Evolutionary conservation across 2,888 invertebrate genomes (phyloP).

Genomic region (Xestia rhomboidea): DNA sequence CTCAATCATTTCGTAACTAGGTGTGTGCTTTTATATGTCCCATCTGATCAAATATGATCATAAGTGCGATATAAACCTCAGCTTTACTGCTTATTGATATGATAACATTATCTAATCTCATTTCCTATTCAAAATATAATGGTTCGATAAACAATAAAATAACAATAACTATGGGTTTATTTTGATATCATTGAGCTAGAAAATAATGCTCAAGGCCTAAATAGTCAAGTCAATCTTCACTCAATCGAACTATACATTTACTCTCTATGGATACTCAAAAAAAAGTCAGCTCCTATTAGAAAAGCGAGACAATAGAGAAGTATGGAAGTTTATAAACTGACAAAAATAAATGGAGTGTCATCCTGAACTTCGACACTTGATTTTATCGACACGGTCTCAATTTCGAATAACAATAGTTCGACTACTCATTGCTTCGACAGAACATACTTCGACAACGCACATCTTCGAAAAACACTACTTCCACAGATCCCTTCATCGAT

Average conservation of each 20-base stretch:
- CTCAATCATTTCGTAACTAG: neutral
- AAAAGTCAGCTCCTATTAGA: neutral
- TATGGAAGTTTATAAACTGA: neutral
- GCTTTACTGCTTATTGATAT: slow-evolving; percentile 34
- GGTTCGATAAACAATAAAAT: neutral
- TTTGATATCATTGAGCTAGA: neutral
- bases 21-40: slow-evolving; percentile 2
- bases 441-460: too few species aligned
- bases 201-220: neutral
- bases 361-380: too few species aligned
- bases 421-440: too few species aligned
- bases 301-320: neutral
- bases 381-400: too few species aligned
- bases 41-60: slow-evolving; percentile 22
- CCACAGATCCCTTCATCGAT: too few species aligned
- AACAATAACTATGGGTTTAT: neutral
- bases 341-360: too few species aligned
- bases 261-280: neutral
- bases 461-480: too few species aligned
- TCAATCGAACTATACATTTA: too few species aligned
- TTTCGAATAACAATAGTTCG: too few species aligned
- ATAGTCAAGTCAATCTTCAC: neutral
- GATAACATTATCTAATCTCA: slow-evolving; percentile 19
- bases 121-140: slow-evolving; percentile 14
- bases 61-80: slow-evolving; percentile 19